Percentiles rank a stretch among this genome's conserved stretches.
Evolutionary conservation across 2,797 vertebrate genomes (phyloP).

Genomic region (Poecilia velifera): DNA sequence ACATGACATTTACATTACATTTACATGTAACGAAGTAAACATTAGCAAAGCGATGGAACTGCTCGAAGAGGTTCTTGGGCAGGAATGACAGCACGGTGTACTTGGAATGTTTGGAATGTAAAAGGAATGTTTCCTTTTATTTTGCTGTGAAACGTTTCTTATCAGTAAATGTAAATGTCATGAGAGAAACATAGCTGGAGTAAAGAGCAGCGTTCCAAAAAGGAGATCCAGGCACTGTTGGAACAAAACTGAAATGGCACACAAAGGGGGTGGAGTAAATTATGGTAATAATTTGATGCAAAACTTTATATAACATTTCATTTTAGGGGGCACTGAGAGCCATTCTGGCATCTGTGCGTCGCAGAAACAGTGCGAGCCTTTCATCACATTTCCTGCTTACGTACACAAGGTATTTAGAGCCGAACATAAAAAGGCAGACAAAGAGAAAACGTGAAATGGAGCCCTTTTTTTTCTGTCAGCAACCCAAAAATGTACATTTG

Average conservation of each 20-base stretch:
- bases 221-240: background rate
- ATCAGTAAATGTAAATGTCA: background rate
- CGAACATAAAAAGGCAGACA: slow-evolving; percentile 20
- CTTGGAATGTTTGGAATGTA: no score
- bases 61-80: no score
- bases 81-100: no score
- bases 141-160: background rate
- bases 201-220: background rate
- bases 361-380: slow-evolving; percentile 16
- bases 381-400: slow-evolving; percentile 30
- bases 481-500: slow-evolving; percentile 49
- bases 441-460: slow-evolving; percentile 2
- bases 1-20: no score
- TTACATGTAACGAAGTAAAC: no score
- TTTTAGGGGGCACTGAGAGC: background rate
- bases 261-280: background rate
- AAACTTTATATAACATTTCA: background rate
- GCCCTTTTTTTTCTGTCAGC: slow-evolving; percentile 25
- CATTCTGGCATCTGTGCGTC: background rate
- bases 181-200: background rate
- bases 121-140: background rate
- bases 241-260: background rate
- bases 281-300: background rate
- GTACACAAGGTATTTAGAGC: slow-evolving; percentile 23
- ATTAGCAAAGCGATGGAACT: no score